Percentiles rank a stretch among this genome's conserved stretches.
These are phyloP conservation scores for Alectoris magna DNA, from an alignment of 2,797 vertebrate genomes.

Conservation along the genomic window DNA sequence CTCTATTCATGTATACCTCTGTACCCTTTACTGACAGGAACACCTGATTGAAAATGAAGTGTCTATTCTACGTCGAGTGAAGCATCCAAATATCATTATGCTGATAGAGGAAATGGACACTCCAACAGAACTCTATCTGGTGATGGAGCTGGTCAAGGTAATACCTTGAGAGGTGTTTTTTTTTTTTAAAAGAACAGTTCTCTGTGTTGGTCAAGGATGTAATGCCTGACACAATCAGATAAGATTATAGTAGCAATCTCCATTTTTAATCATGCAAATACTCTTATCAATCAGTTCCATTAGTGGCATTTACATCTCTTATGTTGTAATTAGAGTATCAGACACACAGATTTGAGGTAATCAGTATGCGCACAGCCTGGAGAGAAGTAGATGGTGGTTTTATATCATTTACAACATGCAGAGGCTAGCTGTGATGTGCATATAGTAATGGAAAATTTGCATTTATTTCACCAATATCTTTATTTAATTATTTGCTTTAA, in stretches of 20 bases:
- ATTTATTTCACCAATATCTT: not conserved
- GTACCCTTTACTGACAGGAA: conserved; percentile 80
- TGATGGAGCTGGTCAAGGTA: conserved; percentile 98
- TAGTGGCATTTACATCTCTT: not conserved
- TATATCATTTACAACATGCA: not conserved
- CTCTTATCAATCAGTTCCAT: not conserved
- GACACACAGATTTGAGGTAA: not conserved
- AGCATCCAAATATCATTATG: conserved; percentile 99
- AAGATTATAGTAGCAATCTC: not conserved
- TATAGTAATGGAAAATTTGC: not conserved
- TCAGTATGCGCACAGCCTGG: not conserved
- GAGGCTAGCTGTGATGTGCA: not conserved
- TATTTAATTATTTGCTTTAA: not conserved
- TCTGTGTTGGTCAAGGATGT: not conserved
- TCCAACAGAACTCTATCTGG: conserved; percentile 89
- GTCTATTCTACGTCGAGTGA: conserved; percentile 92
- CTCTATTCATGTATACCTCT: not conserved
- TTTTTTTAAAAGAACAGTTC: not conserved
- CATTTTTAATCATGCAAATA: not conserved
- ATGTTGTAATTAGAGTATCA: not conserved
- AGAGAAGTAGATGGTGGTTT: not conserved
- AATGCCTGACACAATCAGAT: not conserved
- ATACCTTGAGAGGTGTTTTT: not conserved
- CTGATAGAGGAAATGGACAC: conserved; percentile 96
- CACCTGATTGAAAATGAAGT: conserved; percentile 98